phyloP scores from a whole-genome alignment of 2,113 vertebrate species.

The Pollimyrus isidori region DNA sequence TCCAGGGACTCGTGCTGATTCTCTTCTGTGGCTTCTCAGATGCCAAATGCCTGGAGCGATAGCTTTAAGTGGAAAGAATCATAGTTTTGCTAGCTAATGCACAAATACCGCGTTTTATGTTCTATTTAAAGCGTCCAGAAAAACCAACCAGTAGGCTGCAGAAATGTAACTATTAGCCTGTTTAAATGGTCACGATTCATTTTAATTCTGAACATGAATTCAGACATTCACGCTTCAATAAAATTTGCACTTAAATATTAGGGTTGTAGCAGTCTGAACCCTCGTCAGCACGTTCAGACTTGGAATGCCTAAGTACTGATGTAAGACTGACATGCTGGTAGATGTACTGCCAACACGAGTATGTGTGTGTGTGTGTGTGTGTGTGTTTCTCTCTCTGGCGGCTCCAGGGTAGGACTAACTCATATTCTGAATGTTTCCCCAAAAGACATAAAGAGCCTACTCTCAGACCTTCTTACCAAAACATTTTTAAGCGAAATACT shows the following conservation, averaged over 20 bases:
- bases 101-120: background rate
- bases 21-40: background rate
- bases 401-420: background rate
- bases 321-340: background rate
- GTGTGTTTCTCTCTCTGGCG: background rate
- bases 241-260: background rate
- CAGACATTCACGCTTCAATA: conserved; percentile 1
- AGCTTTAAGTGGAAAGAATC: background rate
- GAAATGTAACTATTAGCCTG: background rate
- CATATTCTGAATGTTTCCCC: background rate
- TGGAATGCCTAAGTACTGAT: background rate
- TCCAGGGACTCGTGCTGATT: background rate
- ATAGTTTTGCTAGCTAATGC: conserved; percentile 1
- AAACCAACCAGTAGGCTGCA: background rate
- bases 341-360: background rate
- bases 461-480: background rate
- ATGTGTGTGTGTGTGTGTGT: background rate
- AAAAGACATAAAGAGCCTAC: background rate
- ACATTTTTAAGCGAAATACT: background rate
- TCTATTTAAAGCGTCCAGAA: background rate
- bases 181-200: background rate
- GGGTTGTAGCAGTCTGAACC: background rate
- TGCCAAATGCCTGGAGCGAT: background rate
- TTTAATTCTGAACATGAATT: conserved; percentile 5
- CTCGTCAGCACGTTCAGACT: background rate